phyloP scores from a whole-genome alignment of 2,113 vertebrate genomes.

The Hypocryptadius cinnamomeus region DNA sequence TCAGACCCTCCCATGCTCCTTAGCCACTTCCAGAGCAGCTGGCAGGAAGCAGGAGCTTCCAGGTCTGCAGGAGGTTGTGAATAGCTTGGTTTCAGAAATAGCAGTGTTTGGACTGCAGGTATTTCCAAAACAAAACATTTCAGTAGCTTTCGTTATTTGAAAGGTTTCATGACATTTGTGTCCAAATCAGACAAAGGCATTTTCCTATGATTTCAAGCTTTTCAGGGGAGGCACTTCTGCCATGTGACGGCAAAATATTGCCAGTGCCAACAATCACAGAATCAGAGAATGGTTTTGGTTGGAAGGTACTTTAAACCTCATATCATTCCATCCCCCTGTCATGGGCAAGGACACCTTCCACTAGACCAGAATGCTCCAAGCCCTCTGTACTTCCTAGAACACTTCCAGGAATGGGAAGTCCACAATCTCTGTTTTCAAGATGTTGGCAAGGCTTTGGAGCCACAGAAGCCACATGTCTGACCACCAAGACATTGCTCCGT shows the following conservation, averaged over 20 bases:
- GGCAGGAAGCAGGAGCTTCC: slow-evolving; percentile 19
- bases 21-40: neutral
- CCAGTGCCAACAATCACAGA: neutral
- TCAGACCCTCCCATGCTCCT: neutral
- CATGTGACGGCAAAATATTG: neutral
- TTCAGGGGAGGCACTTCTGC: neutral
- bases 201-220: neutral
- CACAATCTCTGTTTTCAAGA: neutral
- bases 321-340: neutral
- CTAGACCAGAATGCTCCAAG: neutral
- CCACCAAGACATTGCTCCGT: neutral
- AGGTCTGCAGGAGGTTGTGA: slow-evolving; percentile 3
- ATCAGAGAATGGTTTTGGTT: neutral
- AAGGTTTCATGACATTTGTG: neutral
- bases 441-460: neutral
- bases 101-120: slow-evolving; percentile 1
- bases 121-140: slow-evolving; percentile 1
- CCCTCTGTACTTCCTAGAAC: neutral
- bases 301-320: neutral
- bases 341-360: neutral
- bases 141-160: neutral
- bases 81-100: slow-evolving; percentile 4
- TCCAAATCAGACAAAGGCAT: neutral
- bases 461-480: neutral
- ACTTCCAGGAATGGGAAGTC: neutral